Conservation (phyloP, 2,113 vertebrate species). For the Gymnorhina tibicen region DNA sequence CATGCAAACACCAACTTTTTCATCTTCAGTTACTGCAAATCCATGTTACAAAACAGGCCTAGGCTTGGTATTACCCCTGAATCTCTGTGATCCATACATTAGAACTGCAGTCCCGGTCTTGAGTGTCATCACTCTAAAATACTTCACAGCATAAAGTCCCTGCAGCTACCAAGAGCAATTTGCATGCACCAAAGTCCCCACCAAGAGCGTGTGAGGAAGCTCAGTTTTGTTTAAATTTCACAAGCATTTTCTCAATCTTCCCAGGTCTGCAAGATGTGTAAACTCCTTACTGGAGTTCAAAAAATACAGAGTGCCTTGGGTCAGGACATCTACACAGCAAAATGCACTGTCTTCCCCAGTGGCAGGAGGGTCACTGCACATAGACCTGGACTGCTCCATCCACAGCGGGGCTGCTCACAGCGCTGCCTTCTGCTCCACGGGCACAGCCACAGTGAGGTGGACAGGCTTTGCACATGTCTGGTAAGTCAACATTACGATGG, state of each 20-base stretch:
- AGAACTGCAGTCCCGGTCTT: neutral
- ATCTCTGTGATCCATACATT: neutral
- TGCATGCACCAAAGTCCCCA: neutral
- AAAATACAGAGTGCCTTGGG: neutral
- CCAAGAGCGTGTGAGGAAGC: rapidly evolving
- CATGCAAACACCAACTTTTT: neutral
- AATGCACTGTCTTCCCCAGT: neutral
- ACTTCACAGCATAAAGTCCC: neutral
- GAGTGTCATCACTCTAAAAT: neutral
- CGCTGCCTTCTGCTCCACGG: neutral
- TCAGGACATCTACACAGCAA: neutral
- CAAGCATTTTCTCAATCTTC: neutral
- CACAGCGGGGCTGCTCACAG: rapidly evolving
- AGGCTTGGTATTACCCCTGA: neutral
- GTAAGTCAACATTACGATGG: neutral
- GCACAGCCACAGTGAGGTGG: neutral
- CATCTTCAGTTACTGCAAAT: neutral
- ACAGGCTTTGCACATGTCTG: neutral
- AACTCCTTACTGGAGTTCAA: neutral
- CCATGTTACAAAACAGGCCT: neutral
- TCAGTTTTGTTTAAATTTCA: neutral
- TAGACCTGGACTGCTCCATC: neutral
- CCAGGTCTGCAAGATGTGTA: neutral
- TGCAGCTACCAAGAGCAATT: neutral
- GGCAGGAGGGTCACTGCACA: neutral